Evolutionary conservation across 2,113 vertebrate genomes (phyloP).

Genomic region (Struthidea cinerea): DNA sequence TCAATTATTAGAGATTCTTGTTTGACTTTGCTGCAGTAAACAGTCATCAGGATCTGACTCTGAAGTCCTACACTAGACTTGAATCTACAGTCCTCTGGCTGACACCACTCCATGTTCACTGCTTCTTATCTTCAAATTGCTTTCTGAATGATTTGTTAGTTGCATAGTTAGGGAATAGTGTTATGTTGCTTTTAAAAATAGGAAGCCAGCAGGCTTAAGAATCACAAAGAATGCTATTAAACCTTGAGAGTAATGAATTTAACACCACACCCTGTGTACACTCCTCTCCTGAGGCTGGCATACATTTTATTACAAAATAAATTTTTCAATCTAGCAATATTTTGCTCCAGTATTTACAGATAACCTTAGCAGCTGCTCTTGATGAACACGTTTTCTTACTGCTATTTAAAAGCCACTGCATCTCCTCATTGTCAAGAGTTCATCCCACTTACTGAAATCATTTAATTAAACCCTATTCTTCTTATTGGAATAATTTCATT

Average conservation of each 20-base stretch:
- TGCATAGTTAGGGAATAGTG: not conserved
- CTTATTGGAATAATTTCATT: not conserved
- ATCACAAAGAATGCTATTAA: not conserved
- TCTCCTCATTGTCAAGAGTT: not conserved
- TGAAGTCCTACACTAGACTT: not conserved
- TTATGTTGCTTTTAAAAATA: not conserved
- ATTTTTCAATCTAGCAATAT: not conserved
- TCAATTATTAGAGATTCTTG: not conserved
- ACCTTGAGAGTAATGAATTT: not conserved
- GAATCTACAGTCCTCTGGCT: not conserved
- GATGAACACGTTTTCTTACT: not conserved
- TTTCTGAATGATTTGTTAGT: not conserved
- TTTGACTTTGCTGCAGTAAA: not conserved
- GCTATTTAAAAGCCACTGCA: not conserved
- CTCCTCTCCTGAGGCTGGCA: not conserved
- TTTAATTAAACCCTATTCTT: slow-evolving; percentile 21
- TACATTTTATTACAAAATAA: not conserved
- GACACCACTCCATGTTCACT: not conserved
- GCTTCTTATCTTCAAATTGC: not conserved
- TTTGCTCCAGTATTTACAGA: not conserved
- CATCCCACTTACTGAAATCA: not conserved
- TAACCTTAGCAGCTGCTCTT: not conserved
- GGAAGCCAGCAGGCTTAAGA: not conserved
- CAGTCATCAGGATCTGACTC: not conserved
- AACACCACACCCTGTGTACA: not conserved